These are phyloP conservation scores for Nomada goodeniana DNA, from an alignment of 2,888 invertebrate genomes.

Conservation along the genomic window DNA sequence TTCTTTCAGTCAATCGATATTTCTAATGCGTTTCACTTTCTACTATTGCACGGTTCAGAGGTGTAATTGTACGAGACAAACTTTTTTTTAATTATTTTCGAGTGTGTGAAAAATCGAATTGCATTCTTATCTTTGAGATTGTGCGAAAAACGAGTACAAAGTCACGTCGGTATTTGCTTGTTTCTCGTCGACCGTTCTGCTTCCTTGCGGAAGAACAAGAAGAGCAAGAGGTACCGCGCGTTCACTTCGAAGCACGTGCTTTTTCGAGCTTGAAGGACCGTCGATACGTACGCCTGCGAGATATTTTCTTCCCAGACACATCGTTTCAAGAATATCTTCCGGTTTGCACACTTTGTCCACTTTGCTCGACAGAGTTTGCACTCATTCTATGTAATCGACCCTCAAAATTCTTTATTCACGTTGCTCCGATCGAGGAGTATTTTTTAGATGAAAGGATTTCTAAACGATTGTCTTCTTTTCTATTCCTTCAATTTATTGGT, in stretches of 20 bases:
- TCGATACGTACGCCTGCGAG: not conserved
- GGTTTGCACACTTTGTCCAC: not conserved
- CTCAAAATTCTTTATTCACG: not conserved
- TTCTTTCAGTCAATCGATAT: too few species aligned
- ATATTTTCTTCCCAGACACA: not conserved
- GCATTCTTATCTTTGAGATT: too few species aligned
- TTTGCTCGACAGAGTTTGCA: not conserved
- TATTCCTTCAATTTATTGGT: not conserved
- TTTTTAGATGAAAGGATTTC: not conserved
- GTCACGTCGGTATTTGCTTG: not conserved
- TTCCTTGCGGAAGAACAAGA: not conserved
- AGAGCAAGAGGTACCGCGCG: not conserved
- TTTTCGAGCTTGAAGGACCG: not conserved
- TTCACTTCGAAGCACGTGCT: conserved; percentile 19
- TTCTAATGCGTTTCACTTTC: too few species aligned
- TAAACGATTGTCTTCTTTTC: not conserved
- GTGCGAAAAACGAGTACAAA: not conserved
- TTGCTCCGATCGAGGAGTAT: not conserved
- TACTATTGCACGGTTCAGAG: too few species aligned
- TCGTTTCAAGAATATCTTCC: conserved; percentile 5
- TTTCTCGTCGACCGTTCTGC: not conserved
- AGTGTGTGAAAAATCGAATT: too few species aligned
- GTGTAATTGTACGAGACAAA: too few species aligned
- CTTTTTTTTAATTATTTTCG: too few species aligned
- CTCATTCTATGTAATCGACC: not conserved